Percentiles rank a stretch among this genome's conserved stretches.
These are phyloP conservation scores for Pedicia rivosa DNA, from an alignment of 2,888 invertebrate species.

Conservation along the genomic window DNA sequence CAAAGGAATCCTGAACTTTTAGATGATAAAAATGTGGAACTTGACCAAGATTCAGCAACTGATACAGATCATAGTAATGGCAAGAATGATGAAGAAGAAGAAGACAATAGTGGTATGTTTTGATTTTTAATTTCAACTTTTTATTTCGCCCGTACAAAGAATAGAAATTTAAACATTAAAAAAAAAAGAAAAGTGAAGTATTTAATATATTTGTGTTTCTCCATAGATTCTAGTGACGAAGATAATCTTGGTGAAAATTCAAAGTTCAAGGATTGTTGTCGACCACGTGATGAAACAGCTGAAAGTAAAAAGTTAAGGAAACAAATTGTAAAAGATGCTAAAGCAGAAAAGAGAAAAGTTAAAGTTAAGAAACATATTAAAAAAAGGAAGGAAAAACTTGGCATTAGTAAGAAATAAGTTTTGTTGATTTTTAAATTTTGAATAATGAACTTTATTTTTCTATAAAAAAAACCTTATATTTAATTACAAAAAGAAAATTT, in stretches of 20 bases:
- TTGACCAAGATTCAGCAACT: slow-evolving; percentile 17
- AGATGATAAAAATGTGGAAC: slow-evolving; percentile 25
- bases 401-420: slow-evolving; percentile 28
- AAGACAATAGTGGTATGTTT: slow-evolving; percentile 13
- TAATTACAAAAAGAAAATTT: too few relatives aligned
- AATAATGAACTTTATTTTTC: too few relatives aligned
- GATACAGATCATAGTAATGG: slow-evolving; percentile 9
- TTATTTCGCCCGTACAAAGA: too few relatives aligned
- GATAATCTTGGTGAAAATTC: slow-evolving; percentile 21
- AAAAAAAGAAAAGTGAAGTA: too few relatives aligned
- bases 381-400: slow-evolving; percentile 62
- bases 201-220: too few relatives aligned
- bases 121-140: too few relatives aligned
- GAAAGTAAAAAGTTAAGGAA: slow-evolving; percentile 74
- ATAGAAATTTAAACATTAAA: too few relatives aligned
- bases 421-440: too few relatives aligned
- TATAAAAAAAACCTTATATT: too few relatives aligned
- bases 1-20: slow-evolving; percentile 52
- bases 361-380: slow-evolving; percentile 92
- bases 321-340: slow-evolving; percentile 71
- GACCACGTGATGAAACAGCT: slow-evolving; percentile 65
- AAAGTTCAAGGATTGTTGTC: slow-evolving; percentile 44
- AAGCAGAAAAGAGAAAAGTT: slow-evolving; percentile 72
- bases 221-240: slow-evolving; percentile 1
- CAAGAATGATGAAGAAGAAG: slow-evolving; percentile 12